phyloP scores from a whole-genome alignment of 2,797 vertebrate genomes.

The Notolepis coatsorum region DNA sequence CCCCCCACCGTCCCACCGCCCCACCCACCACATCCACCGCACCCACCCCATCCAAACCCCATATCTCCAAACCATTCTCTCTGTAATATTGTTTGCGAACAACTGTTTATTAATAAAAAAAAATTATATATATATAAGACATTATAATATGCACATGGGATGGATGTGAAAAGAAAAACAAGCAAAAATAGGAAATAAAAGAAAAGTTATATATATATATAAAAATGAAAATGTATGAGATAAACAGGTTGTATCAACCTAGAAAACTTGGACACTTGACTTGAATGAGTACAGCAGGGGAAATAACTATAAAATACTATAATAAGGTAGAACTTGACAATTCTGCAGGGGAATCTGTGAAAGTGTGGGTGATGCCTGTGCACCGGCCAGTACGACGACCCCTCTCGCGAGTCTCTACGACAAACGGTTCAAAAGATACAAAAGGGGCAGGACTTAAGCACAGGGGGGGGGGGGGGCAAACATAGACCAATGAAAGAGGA shows the following conservation, averaged over 20 bases:
- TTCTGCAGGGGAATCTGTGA: too few species aligned
- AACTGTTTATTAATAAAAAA: background rate
- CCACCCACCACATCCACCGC: too few species aligned
- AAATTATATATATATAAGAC: background rate
- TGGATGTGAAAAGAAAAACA: background rate
- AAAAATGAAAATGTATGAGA: background rate
- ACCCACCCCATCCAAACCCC: too few species aligned
- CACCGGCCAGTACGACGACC: too few species aligned
- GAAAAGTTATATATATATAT: background rate
- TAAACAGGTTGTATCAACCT: background rate
- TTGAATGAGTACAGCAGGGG: background rate
- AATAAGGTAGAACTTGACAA: too few species aligned
- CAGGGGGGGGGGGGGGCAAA: too few species aligned
- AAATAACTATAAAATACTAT: too few species aligned
- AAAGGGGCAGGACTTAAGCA: too few species aligned
- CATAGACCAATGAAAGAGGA: too few species aligned
- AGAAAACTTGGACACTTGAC: background rate
- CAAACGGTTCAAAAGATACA: too few species aligned
- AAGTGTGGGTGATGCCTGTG: too few species aligned
- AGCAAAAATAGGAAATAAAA: background rate
- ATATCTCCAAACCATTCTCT: conserved; percentile 4
- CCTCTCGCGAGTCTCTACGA: too few species aligned
- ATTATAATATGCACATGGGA: background rate
- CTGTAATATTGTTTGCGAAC: background rate
- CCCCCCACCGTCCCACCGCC: conserved; percentile 1